Conservation (phyloP, 2,888 invertebrate genomes). For the Unio pictorum region DNA sequence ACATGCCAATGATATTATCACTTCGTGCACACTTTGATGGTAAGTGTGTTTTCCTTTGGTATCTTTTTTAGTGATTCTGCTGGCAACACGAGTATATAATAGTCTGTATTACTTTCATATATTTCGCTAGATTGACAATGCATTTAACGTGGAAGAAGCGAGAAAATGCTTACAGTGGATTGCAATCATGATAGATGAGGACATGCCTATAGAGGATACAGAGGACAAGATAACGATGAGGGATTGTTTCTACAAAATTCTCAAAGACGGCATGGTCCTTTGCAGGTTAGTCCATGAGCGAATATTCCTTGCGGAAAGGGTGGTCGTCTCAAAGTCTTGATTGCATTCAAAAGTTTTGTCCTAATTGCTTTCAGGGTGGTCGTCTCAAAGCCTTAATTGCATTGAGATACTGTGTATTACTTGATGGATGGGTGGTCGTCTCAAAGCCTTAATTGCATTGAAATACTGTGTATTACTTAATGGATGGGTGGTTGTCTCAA, state of each 20-base stretch:
- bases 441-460: background rate
- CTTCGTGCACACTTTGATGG: too few species aligned
- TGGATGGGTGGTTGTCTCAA: background rate
- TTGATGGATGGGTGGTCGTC: background rate
- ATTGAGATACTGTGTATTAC: background rate
- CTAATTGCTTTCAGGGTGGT: background rate
- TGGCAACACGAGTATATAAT: too few species aligned
- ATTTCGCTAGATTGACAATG: constrained; percentile 88
- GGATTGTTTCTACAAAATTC: constrained; percentile 90
- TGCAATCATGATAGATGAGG: constrained; percentile 85
- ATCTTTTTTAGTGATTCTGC: too few species aligned
- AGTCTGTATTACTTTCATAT: too few species aligned
- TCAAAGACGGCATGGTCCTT: constrained; percentile 89
- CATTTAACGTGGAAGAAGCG: constrained; percentile 95
- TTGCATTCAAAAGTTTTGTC: background rate
- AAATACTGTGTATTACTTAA: background rate
- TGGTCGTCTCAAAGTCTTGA: background rate
- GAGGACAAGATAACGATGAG: constrained; percentile 76
- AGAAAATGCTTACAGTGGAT: constrained; percentile 95
- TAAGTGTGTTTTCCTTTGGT: too few species aligned
- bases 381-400: background rate
- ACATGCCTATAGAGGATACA: constrained; percentile 40
- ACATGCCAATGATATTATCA: too few species aligned
- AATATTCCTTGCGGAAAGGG: background rate
- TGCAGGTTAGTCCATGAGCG: constrained; percentile 82